Evolutionary conservation across 1,140 invertebrate genomes (phyloP).

Genomic region (Frieseomelitta varia): DNA sequence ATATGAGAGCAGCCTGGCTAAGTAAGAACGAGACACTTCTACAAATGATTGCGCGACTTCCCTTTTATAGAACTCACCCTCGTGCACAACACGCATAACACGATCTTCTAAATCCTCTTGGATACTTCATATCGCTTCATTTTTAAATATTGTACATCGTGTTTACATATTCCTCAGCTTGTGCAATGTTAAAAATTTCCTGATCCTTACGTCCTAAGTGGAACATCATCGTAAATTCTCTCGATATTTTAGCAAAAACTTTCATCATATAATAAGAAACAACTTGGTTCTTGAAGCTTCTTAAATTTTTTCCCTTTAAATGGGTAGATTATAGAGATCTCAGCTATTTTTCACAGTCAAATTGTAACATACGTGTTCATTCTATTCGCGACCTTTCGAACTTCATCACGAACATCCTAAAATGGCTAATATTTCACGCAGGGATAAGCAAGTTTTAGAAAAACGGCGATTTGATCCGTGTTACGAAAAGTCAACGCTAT

Average conservation of each 20-base stretch:
- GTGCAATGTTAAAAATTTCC: not conserved
- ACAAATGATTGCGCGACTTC: slow-evolving; percentile 8
- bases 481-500: not conserved
- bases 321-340: too few species aligned
- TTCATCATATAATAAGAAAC: too few species aligned
- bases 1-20: not conserved
- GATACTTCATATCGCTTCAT: not conserved
- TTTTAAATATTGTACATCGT: not conserved
- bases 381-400: not conserved
- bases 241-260: not conserved
- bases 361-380: not conserved
- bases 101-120: not conserved
- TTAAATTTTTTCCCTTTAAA: too few species aligned
- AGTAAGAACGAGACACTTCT: slow-evolving; percentile 19
- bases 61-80: slow-evolving; percentile 6
- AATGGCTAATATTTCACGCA: not conserved
- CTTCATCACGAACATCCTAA: accelerated
- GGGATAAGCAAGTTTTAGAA: not conserved
- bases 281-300: too few species aligned
- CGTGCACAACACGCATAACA: too few species aligned
- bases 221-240: not conserved
- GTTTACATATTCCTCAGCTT: not conserved
- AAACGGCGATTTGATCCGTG: not conserved
- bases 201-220: not conserved
- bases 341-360: not conserved